Conservation (phyloP, 2,113 vertebrate genomes). For the Recurvirostra avosetta region DNA sequence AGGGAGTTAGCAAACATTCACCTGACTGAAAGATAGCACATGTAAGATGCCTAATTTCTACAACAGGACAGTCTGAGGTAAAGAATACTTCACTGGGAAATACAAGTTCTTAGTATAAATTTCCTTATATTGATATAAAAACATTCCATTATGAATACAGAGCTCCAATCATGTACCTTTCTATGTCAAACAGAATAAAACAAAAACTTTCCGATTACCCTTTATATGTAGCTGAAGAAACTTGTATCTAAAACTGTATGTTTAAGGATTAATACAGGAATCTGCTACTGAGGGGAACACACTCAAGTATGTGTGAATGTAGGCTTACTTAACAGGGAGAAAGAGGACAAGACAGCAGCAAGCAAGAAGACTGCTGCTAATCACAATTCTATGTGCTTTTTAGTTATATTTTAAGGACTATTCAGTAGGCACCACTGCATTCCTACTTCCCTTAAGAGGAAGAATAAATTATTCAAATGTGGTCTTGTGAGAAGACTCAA, state of each 20-base stretch:
- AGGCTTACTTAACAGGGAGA: not conserved
- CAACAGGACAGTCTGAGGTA: not conserved
- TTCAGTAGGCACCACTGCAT: not conserved
- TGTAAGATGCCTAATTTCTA: not conserved
- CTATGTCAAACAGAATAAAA: not conserved
- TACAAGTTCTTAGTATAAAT: not conserved
- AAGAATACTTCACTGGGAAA: not conserved
- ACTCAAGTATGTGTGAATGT: not conserved
- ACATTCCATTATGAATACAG: not conserved
- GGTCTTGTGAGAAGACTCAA: not conserved
- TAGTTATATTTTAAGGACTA: not conserved
- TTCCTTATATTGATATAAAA: not conserved
- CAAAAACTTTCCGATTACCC: not conserved
- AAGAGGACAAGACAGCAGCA: not conserved
- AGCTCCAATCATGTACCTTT: not conserved
- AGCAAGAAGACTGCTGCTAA: not conserved
- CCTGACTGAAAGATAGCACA: not conserved
- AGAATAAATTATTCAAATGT: not conserved
- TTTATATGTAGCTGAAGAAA: not conserved
- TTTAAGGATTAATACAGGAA: not conserved
- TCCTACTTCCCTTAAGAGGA: not conserved
- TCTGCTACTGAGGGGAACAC: not conserved
- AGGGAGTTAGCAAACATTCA: not conserved
- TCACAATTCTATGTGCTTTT: not conserved
- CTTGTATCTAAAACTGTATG: not conserved